Evolutionary conservation across 2,113 vertebrate genomes (phyloP).

Genomic region (Monarcha castaneiventris): DNA sequence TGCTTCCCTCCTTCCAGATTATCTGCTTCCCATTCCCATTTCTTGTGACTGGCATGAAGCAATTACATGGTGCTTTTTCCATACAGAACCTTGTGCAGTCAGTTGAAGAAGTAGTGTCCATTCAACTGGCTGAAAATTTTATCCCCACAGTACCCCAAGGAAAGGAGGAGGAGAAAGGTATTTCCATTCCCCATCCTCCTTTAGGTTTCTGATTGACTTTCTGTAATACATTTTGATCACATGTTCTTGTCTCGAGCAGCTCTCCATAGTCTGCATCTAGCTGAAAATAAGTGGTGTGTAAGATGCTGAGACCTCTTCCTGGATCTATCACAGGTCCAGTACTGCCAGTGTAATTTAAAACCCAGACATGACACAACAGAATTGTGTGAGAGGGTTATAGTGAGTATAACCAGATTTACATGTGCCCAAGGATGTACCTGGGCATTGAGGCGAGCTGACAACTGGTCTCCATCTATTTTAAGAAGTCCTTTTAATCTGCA

Average conservation of each 20-base stretch:
- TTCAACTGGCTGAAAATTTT: not conserved
- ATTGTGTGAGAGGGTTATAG: not conserved
- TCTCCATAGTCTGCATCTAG: not conserved
- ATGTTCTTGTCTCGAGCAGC: not conserved
- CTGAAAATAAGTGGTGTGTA: not conserved
- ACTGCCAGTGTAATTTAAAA: not conserved
- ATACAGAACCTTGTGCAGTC: not conserved
- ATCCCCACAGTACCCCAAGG: not conserved
- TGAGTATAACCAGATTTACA: not conserved
- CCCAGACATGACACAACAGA: not conserved
- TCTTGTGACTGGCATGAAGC: not conserved
- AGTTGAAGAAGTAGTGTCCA: not conserved
- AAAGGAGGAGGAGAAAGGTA: not conserved
- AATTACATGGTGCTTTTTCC: not conserved
- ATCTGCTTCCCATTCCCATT: not conserved
- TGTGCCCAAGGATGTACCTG: not conserved
- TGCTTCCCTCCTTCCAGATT: not conserved
- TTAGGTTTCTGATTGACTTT: not conserved
- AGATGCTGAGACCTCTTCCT: not conserved
- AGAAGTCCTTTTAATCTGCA: not conserved
- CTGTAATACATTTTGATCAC: not conserved
- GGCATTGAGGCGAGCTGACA: not conserved
- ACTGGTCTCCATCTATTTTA: not conserved
- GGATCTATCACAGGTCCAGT: not conserved
- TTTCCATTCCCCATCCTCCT: not conserved